Conservation (phyloP, 2,113 vertebrate genomes). For the Copsychus sechellarum region DNA sequence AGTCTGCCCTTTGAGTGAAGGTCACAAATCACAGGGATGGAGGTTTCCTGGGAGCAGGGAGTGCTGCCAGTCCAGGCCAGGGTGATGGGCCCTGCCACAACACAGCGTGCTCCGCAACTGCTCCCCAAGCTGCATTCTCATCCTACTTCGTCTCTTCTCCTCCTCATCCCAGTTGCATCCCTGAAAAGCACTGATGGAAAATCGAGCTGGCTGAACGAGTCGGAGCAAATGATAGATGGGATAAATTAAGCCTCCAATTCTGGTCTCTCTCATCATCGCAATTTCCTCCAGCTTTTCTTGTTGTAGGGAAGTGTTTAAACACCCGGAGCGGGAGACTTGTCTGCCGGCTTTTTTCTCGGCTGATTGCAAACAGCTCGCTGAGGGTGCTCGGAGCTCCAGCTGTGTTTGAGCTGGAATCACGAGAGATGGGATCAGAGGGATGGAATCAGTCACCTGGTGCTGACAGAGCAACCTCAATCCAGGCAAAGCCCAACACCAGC, state of each 20-base stretch:
- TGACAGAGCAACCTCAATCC: background rate
- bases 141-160: background rate
- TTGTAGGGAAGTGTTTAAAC: constrained; percentile 56
- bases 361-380: constrained; percentile 24
- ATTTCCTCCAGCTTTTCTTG: constrained; percentile 54
- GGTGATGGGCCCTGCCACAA: background rate
- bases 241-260: constrained; percentile 53
- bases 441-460: constrained; percentile 20
- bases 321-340: background rate
- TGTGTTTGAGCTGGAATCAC: background rate
- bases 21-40: rapidly evolving
- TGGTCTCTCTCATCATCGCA: constrained; percentile 43
- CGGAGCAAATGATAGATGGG: constrained; percentile 35
- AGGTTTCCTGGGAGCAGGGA: background rate
- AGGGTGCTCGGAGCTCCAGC: background rate
- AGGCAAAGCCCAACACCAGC: background rate
- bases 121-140: background rate
- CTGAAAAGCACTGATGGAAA: constrained; percentile 26
- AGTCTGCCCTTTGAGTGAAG: background rate
- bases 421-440: background rate
- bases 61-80: background rate
- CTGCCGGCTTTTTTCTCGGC: background rate
- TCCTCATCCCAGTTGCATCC: background rate
- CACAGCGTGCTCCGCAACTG: background rate
- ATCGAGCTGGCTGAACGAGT: constrained; percentile 1